Base-by-base conservation (phyloP, 2,113 vertebrate species). In the Ornithorhynchus anatinus region DNA sequence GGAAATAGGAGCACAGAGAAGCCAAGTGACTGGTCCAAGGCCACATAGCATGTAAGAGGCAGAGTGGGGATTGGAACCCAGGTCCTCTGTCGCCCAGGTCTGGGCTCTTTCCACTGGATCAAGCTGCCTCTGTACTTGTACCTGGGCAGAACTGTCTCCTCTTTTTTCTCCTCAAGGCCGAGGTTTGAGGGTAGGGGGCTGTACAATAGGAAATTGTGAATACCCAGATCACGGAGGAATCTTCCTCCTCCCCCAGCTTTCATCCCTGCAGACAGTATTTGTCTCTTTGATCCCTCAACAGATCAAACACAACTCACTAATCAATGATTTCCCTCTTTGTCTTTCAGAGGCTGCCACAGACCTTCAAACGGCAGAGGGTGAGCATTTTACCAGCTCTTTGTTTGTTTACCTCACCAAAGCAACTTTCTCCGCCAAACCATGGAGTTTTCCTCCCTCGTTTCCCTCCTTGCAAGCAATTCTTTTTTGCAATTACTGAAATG, bases 281-380 rank as follows among this genome's bases (percentile, higher is more conserved):
- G 84, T 90, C 80, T 80, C 85, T 88, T 90, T 88, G 87, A 88
- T 86, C 77, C 85, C 50, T 56, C 32, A 84, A 25, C 48, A 90
- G 79, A 89, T 85, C 85, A 88, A 88, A 89, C 77, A 81, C 82
- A 86, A 81, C 72, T 44, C 54, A 70, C 77, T 86, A 86, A 88
- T 86, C 85, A 87, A 84, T 86, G 87, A 77, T 84, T 88, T 86
- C 56, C 66, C 82, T 82, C 86, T 86, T 87, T 80, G 79, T 84
- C 70, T 86, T 85, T 88, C 59, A 76, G 67, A 74, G 62, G 59
- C 68, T 85, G 80, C 84, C 77, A 84, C 70, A 75, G 75, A 67
- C 70, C 57, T 85, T 89, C 84, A 84, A 81, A 81, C 61, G 65
- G 60, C 54, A 78, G 87, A 63, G 39, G 74, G 20, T 84, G 85